phyloP scores from a whole-genome alignment of 2,113 vertebrate species.

The Caranx melampygus region DNA sequence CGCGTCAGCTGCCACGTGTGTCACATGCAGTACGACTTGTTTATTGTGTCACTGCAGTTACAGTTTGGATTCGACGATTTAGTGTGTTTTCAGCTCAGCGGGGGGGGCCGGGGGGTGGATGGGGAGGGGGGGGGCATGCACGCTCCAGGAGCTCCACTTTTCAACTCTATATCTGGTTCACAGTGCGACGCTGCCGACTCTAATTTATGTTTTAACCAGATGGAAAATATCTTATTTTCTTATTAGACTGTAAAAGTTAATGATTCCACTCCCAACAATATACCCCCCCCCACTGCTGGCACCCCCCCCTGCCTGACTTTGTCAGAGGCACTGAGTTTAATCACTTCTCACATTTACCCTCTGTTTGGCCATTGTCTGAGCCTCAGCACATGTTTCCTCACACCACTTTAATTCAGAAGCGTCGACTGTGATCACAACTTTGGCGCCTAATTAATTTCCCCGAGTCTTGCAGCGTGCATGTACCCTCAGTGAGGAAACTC shows the following conservation, averaged over 20 bases:
- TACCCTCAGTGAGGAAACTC: conserved; percentile 55
- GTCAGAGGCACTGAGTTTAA: not conserved
- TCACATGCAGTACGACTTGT: conserved; percentile 35
- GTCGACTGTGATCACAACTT: conserved; percentile 47
- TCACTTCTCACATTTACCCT: conserved; percentile 3
- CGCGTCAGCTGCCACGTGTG: conserved; percentile 22
- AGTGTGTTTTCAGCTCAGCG: conserved; percentile 28
- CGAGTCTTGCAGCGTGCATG: conserved; percentile 59
- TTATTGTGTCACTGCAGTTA: conserved; percentile 45
- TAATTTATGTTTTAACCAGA: not conserved
- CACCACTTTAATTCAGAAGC: conserved; percentile 20
- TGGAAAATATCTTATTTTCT: not conserved
- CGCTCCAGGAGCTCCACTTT: conserved; percentile 24
- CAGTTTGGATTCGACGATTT: conserved; percentile 24
- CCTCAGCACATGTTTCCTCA: conserved; percentile 7
- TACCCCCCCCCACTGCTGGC: not conserved
- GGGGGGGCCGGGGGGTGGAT: not conserved
- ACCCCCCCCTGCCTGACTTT: too few species aligned
- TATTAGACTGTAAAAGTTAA: conserved; percentile 6
- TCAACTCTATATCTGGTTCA: not conserved
- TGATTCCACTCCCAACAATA: conserved; percentile 8
- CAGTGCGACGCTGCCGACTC: not conserved
- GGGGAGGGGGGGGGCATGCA: conserved; percentile 37
- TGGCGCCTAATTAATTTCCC: conserved; percentile 60
- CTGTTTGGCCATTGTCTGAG: not conserved